Evolutionary conservation across 2,113 vertebrate species (phyloP).

Genomic region (Nyctibius bracteatus): DNA sequence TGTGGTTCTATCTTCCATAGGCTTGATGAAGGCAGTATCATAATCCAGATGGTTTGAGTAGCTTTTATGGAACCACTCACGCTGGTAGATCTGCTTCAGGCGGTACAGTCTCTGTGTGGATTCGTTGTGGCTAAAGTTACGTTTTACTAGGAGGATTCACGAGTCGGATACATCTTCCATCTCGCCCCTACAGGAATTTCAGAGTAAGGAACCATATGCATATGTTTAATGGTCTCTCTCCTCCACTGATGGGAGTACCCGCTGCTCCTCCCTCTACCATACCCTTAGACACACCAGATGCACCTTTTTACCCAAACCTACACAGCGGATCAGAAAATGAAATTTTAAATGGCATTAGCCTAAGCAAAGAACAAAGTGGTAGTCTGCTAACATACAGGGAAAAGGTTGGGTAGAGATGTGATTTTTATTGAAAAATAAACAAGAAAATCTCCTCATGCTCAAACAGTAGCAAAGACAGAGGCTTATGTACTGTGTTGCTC

Average conservation of each 20-base stretch:
- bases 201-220: neutral
- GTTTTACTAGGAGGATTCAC: constrained; percentile 78
- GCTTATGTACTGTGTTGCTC: rapidly evolving
- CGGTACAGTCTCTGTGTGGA: constrained; percentile 62
- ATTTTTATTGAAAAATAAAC: neutral
- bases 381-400: neutral
- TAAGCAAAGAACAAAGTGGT: neutral
- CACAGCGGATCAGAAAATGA: rapidly evolving
- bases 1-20: constrained; percentile 61
- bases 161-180: constrained; percentile 73
- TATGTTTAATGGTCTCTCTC: neutral
- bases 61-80: constrained; percentile 73
- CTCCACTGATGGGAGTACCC: neutral
- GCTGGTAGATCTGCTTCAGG: constrained; percentile 74
- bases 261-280: neutral
- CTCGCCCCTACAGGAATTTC: constrained; percentile 60
- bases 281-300: neutral
- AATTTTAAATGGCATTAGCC: neutral
- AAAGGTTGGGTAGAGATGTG: neutral
- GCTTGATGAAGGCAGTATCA: constrained; percentile 76
- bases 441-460: neutral
- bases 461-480: neutral
- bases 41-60: constrained; percentile 74
- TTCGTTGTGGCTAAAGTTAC: constrained; percentile 71
- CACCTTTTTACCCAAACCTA: neutral